A percentile compares a stretch with the other conserved stretches of the same genome.
Conservation (phyloP, 2,113 vertebrate genomes). For the Ceuthmochares aereus region DNA sequence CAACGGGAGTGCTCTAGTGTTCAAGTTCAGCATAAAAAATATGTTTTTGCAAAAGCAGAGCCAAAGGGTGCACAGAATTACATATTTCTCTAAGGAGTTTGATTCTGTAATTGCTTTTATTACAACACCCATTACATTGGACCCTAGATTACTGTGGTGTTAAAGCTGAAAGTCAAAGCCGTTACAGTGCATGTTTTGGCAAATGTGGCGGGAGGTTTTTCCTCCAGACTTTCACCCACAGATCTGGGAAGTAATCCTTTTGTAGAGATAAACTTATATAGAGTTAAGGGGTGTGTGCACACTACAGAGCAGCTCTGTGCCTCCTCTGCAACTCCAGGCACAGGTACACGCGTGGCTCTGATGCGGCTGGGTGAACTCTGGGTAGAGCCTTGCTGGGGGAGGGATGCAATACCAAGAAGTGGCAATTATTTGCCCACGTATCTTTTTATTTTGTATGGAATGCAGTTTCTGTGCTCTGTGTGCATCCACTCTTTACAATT, state of each 20-base stretch:
- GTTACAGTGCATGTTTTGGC: not conserved
- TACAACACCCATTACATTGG: not conserved
- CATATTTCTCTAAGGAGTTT: not conserved
- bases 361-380: not conserved
- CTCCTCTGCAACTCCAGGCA: not conserved
- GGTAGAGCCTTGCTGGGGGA: not conserved
- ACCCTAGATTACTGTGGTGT: not conserved
- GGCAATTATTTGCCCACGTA: not conserved
- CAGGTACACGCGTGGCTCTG: not conserved
- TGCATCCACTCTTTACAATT: not conserved
- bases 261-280: not conserved
- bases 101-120: not conserved
- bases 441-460: not conserved
- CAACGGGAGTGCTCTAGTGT: not conserved
- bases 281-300: not conserved
- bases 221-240: not conserved
- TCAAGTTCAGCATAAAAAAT: not conserved
- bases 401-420: not conserved
- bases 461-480: not conserved
- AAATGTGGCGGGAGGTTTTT: not conserved
- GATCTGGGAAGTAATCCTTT: not conserved
- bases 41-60: not conserved
- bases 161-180: not conserved
- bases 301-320: not conserved
- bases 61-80: not conserved